phyloP scores from a whole-genome alignment of 2,797 vertebrate genomes.

The Jordanella pulchra region DNA sequence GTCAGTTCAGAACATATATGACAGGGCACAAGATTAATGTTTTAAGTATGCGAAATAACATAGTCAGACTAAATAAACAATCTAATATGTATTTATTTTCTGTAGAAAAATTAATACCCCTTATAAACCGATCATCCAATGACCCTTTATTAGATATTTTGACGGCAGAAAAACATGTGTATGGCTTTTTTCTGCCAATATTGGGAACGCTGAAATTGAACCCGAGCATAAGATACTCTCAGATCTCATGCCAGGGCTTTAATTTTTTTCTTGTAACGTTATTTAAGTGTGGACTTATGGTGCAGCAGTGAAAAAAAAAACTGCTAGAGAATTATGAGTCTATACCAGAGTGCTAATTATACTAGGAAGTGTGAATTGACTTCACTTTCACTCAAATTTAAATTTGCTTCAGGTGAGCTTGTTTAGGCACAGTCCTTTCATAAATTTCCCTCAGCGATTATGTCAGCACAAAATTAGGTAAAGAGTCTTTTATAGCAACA shows the following conservation, averaged over 20 bases:
- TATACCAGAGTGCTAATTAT: background rate
- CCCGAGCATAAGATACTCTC: no score
- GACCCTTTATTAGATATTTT: background rate
- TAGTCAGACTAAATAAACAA: no score
- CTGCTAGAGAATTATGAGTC: background rate
- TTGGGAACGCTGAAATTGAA: background rate
- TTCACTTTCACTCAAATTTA: no score
- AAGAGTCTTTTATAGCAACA: no score
- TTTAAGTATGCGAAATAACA: background rate
- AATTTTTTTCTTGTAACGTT: background rate
- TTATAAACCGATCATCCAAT: background rate
- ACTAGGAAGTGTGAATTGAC: background rate
- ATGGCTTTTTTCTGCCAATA: background rate
- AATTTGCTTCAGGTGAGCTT: background rate
- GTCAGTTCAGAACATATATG: background rate
- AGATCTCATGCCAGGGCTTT: background rate
- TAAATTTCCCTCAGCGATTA: background rate
- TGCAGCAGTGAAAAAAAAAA: background rate
- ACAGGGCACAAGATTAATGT: background rate
- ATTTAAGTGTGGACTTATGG: background rate
- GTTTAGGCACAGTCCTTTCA: no score
- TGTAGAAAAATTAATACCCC: background rate
- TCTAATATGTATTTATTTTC: background rate
- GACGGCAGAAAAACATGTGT: background rate
- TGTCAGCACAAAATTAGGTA: no score